Conservation (phyloP, 2,797 vertebrate species). For the Dipus sagitta region DNA sequence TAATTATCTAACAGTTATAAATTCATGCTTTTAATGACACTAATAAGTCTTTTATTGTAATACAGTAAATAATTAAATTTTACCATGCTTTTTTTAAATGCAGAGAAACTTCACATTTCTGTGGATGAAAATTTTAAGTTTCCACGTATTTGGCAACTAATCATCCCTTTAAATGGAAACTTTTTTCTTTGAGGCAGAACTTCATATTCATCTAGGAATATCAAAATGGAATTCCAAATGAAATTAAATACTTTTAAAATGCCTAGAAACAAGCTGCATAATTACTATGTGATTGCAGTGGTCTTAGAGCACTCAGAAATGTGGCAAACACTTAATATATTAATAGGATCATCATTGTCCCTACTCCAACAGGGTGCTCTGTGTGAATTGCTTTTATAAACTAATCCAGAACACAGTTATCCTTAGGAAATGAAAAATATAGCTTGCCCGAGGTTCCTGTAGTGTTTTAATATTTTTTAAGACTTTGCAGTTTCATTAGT, state of each 20-base stretch:
- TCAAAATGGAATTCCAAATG: slow-evolving; percentile 46
- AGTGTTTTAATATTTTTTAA: slow-evolving; percentile 24
- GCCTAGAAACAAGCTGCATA: neutral
- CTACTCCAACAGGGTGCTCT: neutral
- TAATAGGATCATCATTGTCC: slow-evolving; percentile 14
- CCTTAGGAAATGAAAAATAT: slow-evolving; percentile 48
- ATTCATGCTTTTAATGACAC: neutral
- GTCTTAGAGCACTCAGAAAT: neutral
- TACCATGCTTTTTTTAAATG: neutral
- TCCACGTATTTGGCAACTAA: neutral
- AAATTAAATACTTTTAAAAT: slow-evolving; percentile 15
- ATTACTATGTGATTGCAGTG: neutral
- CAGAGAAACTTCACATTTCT: neutral
- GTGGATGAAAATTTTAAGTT: neutral
- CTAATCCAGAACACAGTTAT: slow-evolving; percentile 47
- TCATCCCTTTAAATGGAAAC: neutral
- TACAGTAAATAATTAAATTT: slow-evolving; percentile 33
- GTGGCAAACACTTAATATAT: slow-evolving; percentile 31
- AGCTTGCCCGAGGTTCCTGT: slow-evolving; percentile 12
- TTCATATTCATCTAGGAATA: neutral
- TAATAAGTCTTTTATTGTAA: neutral
- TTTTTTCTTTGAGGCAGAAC: neutral
- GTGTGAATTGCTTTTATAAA: slow-evolving; percentile 48
- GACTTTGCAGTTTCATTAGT: slow-evolving; percentile 3
- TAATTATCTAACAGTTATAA: too few species aligned